Percentiles rank a stretch among this genome's conserved stretches.
Evolutionary conservation across 64 coral and sea anemone genomes (phyloP).

Genomic region (Stylophora pistillata): DNA sequence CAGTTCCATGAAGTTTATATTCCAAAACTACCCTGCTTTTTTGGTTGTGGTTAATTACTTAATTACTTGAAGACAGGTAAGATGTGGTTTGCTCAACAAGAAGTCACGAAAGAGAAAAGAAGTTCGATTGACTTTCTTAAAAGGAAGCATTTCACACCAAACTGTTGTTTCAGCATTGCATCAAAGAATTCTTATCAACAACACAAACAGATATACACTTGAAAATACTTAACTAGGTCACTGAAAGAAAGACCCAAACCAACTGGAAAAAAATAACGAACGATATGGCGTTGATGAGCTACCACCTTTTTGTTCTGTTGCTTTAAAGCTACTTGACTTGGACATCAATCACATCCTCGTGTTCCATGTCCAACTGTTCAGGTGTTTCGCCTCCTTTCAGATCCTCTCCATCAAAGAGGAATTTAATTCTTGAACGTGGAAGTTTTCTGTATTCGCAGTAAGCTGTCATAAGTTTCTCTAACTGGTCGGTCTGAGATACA

Average conservation of each 20-base stretch:
- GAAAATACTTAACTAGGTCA: neutral
- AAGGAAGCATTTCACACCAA: neutral
- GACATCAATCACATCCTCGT: constrained; percentile 91
- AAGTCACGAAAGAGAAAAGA: too few species aligned
- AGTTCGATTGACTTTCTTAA: neutral
- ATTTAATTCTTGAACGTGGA: constrained; percentile 64
- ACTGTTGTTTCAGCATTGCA: neutral
- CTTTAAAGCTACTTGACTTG: constrained; percentile 20
- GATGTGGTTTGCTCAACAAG: too few species aligned
- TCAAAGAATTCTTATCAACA: neutral
- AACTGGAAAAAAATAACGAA: neutral
- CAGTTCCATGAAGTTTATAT: too few species aligned
- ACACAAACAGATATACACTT: neutral
- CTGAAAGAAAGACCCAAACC: neutral
- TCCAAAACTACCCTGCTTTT: too few species aligned
- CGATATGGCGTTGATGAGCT: neutral
- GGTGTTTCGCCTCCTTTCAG: constrained; percentile 73
- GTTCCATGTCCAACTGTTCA: constrained; percentile 89
- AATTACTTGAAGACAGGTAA: too few species aligned
- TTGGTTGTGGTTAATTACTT: too few species aligned
- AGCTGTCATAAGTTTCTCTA: constrained; percentile 64
- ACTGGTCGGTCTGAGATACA: constrained; percentile 50
- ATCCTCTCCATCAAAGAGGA: constrained; percentile 84
- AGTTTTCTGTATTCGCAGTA: constrained; percentile 82
- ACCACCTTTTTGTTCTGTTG: too few species aligned